Base-by-base conservation (phyloP, 2,797 vertebrate genomes). In the Neomorphus geoffroyi region DNA sequence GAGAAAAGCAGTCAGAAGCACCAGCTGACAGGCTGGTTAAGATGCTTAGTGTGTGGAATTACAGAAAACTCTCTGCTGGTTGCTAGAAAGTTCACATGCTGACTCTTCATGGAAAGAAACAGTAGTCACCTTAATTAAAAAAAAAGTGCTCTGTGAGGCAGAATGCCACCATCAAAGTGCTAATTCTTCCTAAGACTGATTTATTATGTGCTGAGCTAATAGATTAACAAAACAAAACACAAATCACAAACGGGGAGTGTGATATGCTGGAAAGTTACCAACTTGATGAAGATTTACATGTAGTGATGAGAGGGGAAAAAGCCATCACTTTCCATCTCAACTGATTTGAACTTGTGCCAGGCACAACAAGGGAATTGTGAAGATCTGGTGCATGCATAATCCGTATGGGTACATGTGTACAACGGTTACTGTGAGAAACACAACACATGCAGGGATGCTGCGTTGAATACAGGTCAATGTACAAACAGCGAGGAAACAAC, bases 341-440 rank as follows among this genome's bases (percentile, higher is more conserved):
- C 82, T 88, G 70, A 39, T 88, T 56, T 97, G 95, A 96, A 93
- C 75, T 77, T 48, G 62, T 81, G 93, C 96, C 95, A 95, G 75
- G n/a, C 16, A 2, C 75, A 80, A 89, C 45, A 74, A 94, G 79
- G 78, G 91, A 70, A 71, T 79, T 93, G 89, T 66, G 89, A 71
- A 80, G 87, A 95, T 93, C 57, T 94, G 93, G 86, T 80, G 87
- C 17, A 18, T 93, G 57, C 60, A 62, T 93, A 93, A 92, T 83
- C 88, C 0, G 0, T 54, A 32, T 28, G 86, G 77, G 78, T 88
- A 78, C 56, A 27, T 2, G 32, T 54, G 57, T 56, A 74, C 66
- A 37, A 53, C 1, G 1, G 58, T 46, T 79, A 48, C 86, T 79
- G 45, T 83, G 89, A 72, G 78, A 82, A 90, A 80, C 65, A 66